Percentiles rank a stretch among this genome's conserved stretches.
Evolutionary conservation across 1,140 invertebrate species (phyloP).

Genomic region (Wasmannia auropunctata): DNA sequence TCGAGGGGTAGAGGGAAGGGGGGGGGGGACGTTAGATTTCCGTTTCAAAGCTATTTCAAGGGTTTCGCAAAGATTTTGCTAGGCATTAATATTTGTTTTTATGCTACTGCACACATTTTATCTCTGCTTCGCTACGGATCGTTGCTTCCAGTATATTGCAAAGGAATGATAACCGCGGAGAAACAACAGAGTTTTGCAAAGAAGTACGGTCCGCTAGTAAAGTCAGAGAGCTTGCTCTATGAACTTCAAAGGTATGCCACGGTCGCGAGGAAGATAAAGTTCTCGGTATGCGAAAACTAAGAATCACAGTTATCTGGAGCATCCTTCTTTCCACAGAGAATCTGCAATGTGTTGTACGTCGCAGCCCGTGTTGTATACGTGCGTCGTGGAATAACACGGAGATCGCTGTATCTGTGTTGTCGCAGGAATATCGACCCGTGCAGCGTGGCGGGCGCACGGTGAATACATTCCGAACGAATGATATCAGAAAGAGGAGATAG

Average conservation of each 20-base stretch:
- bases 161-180: constrained; percentile 8
- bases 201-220: constrained; percentile 24
- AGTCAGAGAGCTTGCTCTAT: constrained; percentile 38
- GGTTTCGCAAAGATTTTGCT: neutral
- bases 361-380: neutral
- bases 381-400: constrained; percentile 2
- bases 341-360: neutral
- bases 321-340: constrained; percentile 27
- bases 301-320: constrained; percentile 51
- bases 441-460: neutral
- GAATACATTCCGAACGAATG: constrained; percentile 72
- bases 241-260: constrained; percentile 48
- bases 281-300: constrained; percentile 42
- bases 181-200: neutral
- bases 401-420: constrained; percentile 9
- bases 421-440: constrained; percentile 40
- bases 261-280: constrained; percentile 51
- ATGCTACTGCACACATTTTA: neutral
- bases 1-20: no score
- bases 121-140: neutral
- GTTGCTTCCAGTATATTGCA: neutral
- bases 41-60: neutral
- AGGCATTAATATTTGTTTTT: neutral
- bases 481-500: constrained; percentile 78
- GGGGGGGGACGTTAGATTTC: neutral